Base-by-base conservation (phyloP, 1,140 invertebrate species). In the Penaeus chinensis region DNA sequence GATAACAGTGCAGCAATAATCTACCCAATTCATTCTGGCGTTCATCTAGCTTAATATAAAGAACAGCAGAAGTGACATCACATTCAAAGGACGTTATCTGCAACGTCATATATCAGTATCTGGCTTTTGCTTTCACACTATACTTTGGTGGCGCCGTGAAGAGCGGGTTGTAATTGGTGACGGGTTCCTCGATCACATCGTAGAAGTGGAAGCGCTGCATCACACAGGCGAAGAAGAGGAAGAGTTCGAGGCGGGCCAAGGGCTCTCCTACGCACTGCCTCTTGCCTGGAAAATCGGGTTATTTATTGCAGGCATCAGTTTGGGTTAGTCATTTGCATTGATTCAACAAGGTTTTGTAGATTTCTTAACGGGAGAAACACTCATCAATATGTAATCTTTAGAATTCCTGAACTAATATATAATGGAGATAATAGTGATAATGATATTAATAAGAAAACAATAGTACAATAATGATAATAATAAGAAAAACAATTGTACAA, bases 141-240 rank as follows among this genome's bases (percentile, higher is more conserved):
- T 60, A 86, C 2, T 32, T 47, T 60, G 84, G 77, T n/a, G 78
- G 8, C 11, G 63, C 18, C 47, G 47, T 69, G 54, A 86, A 81
- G n/a, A 27, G 54, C 11, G 54, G 54, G 54, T 54, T 69, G 63
- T 77, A 62, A 18, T 62, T 81, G 77, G 0, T 61, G 42, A 32
- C 18, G n/a, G n/a, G 13, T 19, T 24, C 18, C n/a, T 24, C 16
- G 3, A 8, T 63, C 63, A 69, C 84, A 2, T 80, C 19, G 2
- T 32, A 71, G 84, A 80, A 80, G 76, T 63, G n/a, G 84, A 86
- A 86, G 24, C 84, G 62, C 7, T 86, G 84, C 7, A 71, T 27
- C n/a, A 86, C 18, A 22, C 65, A 80, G 16, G 77, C 54, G 37
- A 86, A 54, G 84, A 86, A 81, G 10, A 86, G 77, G 77, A 86